These are phyloP conservation scores for Ooceraea biroi DNA, from an alignment of 1,140 invertebrate species.

Conservation along the genomic window DNA sequence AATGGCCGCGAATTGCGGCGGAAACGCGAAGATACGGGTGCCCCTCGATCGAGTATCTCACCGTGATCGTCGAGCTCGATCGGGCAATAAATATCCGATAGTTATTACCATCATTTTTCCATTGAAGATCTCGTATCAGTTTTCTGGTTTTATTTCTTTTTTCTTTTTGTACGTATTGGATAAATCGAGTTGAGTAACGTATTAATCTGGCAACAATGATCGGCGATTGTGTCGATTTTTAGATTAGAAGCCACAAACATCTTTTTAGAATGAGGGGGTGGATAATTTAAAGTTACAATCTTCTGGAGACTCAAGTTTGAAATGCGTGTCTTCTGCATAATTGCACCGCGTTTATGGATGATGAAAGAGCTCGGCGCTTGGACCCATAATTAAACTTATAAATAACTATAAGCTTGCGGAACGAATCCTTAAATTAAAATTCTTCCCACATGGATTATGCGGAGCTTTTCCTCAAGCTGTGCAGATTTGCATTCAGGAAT, in stretches of 20 bases:
- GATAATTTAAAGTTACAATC: neutral
- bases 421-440: conserved; percentile 13
- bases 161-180: neutral
- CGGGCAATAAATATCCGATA: conserved; percentile 38
- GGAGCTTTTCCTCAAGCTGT: neutral
- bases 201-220: conserved; percentile 30
- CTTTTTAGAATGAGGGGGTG: neutral
- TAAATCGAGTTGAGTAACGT: conserved; percentile 28
- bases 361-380: neutral
- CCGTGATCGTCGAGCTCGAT: conserved; percentile 35
- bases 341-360: neutral
- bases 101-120: conserved; percentile 41
- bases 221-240: neutral
- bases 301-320: neutral
- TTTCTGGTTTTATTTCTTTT: conserved; percentile 12
- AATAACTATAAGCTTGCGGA: neutral
- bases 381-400: neutral
- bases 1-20: conserved; percentile 24
- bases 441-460: neutral
- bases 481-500: conserved; percentile 20
- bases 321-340: neutral
- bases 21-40: conserved; percentile 19
- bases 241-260: neutral
- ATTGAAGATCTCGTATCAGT: conserved; percentile 10
- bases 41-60: conserved; percentile 18